These are phyloP conservation scores for Falco concolor DNA, from an alignment of 2,797 vertebrate genomes.

Conservation along the genomic window DNA sequence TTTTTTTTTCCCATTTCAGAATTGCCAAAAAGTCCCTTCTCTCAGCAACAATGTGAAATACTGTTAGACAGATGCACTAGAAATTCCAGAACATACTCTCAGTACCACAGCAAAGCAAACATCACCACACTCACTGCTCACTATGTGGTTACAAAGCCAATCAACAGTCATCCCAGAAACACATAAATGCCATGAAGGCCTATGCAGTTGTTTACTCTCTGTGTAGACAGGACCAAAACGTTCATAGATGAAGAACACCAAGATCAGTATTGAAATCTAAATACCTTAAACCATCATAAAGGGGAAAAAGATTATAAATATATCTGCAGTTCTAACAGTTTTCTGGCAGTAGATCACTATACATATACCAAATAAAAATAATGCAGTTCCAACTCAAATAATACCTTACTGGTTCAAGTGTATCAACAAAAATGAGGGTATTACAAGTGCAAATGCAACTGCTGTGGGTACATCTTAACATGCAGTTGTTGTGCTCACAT, in stretches of 20 bases:
- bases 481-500: not conserved
- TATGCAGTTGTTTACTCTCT: not conserved
- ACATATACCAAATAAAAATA: not conserved
- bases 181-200: not conserved
- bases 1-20: not conserved
- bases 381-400: not conserved
- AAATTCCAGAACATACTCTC: not conserved
- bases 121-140: not conserved
- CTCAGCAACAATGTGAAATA: not conserved
- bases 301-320: not conserved
- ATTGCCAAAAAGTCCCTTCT: not conserved
- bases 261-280: not conserved
- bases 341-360: not conserved
- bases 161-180: not conserved
- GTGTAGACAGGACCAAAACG: not conserved
- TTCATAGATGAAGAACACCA: not conserved
- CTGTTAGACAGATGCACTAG: not conserved
- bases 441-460: not conserved
- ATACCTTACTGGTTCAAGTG: not conserved
- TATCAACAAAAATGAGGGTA: not conserved
- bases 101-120: not conserved
- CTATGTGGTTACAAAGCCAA: not conserved
- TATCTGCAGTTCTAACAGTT: not conserved
- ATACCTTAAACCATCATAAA: not conserved
- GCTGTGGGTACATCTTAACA: constrained; percentile 30